Percentiles rank a stretch among this genome's conserved stretches.
Evolutionary conservation across 2,888 invertebrate genomes (phyloP).

Genomic region (Tuberolachnus salignus): DNA sequence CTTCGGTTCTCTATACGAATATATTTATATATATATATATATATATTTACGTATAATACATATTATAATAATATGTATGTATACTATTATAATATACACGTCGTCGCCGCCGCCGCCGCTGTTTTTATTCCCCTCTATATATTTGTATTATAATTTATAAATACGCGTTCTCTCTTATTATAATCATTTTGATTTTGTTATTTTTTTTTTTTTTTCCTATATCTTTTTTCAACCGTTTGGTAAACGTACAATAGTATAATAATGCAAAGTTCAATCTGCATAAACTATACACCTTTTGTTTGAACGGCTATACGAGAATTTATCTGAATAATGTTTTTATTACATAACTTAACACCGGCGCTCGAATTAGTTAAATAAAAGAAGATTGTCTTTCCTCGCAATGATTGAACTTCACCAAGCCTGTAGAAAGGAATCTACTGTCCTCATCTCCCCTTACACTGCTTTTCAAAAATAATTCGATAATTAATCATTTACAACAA

Average conservation of each 20-base stretch:
- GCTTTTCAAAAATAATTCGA: too few species aligned
- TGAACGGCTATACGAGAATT: too few species aligned
- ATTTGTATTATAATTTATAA: neutral
- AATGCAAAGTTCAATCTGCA: neutral
- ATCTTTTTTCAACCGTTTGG: too few species aligned
- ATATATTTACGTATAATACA: neutral
- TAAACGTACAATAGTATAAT: too few species aligned
- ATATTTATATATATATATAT: neutral
- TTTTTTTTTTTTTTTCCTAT: neutral
- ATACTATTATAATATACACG: slow-evolving; percentile 5
- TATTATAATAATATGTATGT: neutral
- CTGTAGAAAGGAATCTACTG: too few species aligned
- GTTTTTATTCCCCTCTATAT: neutral
- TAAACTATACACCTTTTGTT: neutral
- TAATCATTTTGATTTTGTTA: neutral
- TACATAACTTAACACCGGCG: too few species aligned
- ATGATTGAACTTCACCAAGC: too few species aligned
- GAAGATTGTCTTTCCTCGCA: too few species aligned
- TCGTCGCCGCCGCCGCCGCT: neutral
- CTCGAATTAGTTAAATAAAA: too few species aligned
- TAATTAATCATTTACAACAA: neutral
- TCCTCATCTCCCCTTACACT: too few species aligned
- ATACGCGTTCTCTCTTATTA: neutral
- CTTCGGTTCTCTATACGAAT: neutral
- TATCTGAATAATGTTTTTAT: too few species aligned